A percentile compares a stretch with the other conserved stretches of the same genome.
Conservation (phyloP, 2,888 invertebrate genomes). For the Diplolepis rosae region DNA sequence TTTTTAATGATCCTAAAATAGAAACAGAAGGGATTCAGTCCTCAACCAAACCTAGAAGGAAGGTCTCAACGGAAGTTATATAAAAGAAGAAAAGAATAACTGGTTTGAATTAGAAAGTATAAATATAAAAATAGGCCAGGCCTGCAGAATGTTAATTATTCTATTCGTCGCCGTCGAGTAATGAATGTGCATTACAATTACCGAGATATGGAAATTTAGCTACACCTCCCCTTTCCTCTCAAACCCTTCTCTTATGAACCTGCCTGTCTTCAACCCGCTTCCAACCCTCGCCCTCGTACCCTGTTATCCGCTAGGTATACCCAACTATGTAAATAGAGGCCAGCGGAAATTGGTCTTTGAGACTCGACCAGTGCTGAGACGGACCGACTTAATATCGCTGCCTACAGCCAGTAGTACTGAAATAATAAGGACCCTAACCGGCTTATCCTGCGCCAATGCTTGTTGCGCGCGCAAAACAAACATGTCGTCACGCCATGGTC, state of each 20-base stretch:
- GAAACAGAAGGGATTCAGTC: constrained; percentile 8
- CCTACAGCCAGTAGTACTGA: constrained; percentile 44
- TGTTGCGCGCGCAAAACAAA: constrained; percentile 27
- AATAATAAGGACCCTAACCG: constrained; percentile 45
- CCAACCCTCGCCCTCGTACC: constrained; percentile 44
- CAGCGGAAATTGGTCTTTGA: constrained; percentile 72
- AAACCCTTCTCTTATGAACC: constrained; percentile 21
- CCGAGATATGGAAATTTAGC: constrained; percentile 69
- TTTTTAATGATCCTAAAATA: constrained; percentile 28
- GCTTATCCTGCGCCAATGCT: constrained; percentile 33
- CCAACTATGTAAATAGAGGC: constrained; percentile 71
- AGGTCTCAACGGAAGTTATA: constrained; percentile 7
- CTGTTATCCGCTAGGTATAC: constrained; percentile 66
- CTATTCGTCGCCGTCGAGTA: constrained; percentile 54
- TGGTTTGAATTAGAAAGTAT: constrained; percentile 56
- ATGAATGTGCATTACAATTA: constrained; percentile 70
- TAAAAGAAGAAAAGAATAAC: constrained; percentile 21
- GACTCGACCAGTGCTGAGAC: constrained; percentile 55
- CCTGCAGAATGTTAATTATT: constrained; percentile 60
- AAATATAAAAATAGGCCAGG: constrained; percentile 56
- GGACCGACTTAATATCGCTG: constrained; percentile 48
- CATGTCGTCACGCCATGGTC: not conserved
- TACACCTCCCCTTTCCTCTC: constrained; percentile 49
- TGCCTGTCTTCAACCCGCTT: constrained; percentile 37
- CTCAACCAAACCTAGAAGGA: not conserved